These are phyloP conservation scores for Catamblyrhynchus diadema DNA, from an alignment of 2,797 vertebrate genomes.

Conservation along the genomic window DNA sequence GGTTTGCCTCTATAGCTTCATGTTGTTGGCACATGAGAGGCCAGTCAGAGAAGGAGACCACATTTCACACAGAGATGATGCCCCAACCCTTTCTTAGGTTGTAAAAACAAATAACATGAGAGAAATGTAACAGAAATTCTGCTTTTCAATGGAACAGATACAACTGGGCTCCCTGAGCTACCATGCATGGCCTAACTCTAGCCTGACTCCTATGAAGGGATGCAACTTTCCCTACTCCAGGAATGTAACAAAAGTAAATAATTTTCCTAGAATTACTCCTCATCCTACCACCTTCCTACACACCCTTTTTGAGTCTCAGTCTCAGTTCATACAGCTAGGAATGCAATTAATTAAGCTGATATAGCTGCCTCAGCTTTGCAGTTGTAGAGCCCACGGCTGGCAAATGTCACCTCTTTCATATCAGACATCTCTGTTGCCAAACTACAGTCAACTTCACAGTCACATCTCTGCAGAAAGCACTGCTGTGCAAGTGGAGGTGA, in stretches of 20 bases:
- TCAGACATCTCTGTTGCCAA: neutral
- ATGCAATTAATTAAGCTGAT: conserved; percentile 21
- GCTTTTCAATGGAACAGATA: neutral
- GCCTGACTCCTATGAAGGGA: neutral
- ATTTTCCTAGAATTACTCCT: conserved; percentile 2
- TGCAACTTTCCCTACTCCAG: neutral
- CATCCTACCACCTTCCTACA: neutral
- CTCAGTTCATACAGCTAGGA: neutral
- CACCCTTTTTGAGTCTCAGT: neutral
- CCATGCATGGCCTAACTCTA: neutral
- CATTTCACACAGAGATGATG: neutral
- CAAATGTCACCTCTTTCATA: neutral
- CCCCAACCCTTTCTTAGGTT: neutral
- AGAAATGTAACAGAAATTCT: neutral
- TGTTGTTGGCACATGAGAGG: neutral
- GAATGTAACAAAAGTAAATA: neutral
- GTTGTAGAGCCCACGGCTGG: neutral
- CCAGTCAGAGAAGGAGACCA: neutral
- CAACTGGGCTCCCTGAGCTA: neutral
- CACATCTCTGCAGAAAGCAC: neutral
- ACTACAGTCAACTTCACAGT: neutral
- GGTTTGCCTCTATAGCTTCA: neutral
- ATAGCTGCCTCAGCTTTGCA: neutral
- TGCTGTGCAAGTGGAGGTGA: neutral
- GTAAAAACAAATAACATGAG: neutral